phyloP scores from a whole-genome alignment of 2,797 vertebrate genomes.

The Limosa lapponica region DNA sequence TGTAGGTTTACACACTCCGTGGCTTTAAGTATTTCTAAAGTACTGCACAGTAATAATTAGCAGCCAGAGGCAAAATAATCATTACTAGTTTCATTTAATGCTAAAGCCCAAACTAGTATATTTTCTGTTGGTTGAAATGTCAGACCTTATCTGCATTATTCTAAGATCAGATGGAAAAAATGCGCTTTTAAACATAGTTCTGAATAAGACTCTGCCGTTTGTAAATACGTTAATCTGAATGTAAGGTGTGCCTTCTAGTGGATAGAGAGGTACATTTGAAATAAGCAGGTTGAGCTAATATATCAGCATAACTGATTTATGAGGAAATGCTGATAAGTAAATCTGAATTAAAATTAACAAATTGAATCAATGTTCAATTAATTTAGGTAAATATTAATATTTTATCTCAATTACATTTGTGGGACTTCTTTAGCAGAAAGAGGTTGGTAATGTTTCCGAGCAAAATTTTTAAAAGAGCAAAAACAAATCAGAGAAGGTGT shows the following conservation, averaged over 20 bases:
- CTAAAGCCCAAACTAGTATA: conserved; percentile 33
- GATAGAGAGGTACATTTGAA: not conserved
- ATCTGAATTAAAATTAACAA: not conserved
- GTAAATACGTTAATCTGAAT: not conserved
- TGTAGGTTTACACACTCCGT: too few relatives aligned
- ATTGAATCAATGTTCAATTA: not conserved
- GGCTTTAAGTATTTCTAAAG: too few relatives aligned
- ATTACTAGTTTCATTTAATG: conserved; percentile 62
- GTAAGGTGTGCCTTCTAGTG: conserved; percentile 66
- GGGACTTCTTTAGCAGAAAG: not conserved
- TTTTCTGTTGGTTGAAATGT: conserved; percentile 56
- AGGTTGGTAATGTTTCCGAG: not conserved
- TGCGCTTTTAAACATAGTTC: not conserved
- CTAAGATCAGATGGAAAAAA: conserved; percentile 36
- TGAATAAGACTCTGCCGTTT: not conserved
- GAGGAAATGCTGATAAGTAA: not conserved
- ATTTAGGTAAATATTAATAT: not conserved
- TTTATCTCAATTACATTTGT: not conserved
- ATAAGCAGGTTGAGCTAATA: not conserved
- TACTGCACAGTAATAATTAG: too few relatives aligned
- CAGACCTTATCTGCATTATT: conserved; percentile 49
- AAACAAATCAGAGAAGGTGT: not conserved
- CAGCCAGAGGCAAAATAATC: conserved; percentile 68
- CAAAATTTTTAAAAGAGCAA: not conserved
- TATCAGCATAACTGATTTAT: not conserved